phyloP scores from a whole-genome alignment of 2,113 vertebrate species.

The Nerophis ophidion region DNA sequence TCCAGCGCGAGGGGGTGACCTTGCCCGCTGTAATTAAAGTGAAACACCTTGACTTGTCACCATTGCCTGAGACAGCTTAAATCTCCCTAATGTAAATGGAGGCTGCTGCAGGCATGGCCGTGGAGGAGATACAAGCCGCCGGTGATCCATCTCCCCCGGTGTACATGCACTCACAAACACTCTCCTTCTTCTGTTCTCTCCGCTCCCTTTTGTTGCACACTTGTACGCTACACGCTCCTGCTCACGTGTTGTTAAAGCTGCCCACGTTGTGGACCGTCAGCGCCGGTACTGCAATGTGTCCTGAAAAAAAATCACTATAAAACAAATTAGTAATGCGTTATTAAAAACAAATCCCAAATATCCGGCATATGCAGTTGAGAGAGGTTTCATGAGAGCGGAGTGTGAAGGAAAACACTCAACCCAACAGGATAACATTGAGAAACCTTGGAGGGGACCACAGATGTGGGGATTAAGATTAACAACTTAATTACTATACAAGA shows the following conservation, averaged over 20 bases:
- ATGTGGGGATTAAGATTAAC: too few relatives aligned
- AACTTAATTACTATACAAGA: too few relatives aligned
- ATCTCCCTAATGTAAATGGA: slow-evolving; percentile 81
- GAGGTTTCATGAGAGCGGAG: too few relatives aligned
- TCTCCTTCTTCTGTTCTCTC: slow-evolving; percentile 1
- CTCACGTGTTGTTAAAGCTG: slow-evolving; percentile 23
- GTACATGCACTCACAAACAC: slow-evolving; percentile 15
- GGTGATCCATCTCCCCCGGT: slow-evolving; percentile 74
- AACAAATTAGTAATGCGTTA: too few relatives aligned
- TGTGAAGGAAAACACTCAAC: too few relatives aligned
- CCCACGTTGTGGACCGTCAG: slow-evolving; percentile 7
- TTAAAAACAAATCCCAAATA: too few relatives aligned
- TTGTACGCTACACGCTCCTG: slow-evolving; percentile 30
- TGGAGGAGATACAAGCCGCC: slow-evolving; percentile 68
- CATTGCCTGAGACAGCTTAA: slow-evolving; percentile 78
- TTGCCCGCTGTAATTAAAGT: slow-evolving; percentile 79
- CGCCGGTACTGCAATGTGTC: too few relatives aligned
- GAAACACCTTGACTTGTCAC: slow-evolving; percentile 82
- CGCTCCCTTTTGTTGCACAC: slow-evolving; percentile 26
- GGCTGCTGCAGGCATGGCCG: slow-evolving; percentile 69
- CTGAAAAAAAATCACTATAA: too few relatives aligned
- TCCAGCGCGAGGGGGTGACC: slow-evolving; percentile 69
- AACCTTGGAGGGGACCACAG: too few relatives aligned
- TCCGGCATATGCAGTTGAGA: too few relatives aligned
- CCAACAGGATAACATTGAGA: too few relatives aligned